Percentiles rank a stretch among this genome's conserved stretches.
Evolutionary conservation across 1,140 invertebrate genomes (phyloP).

Genomic region (Cotesia chilonis): DNA sequence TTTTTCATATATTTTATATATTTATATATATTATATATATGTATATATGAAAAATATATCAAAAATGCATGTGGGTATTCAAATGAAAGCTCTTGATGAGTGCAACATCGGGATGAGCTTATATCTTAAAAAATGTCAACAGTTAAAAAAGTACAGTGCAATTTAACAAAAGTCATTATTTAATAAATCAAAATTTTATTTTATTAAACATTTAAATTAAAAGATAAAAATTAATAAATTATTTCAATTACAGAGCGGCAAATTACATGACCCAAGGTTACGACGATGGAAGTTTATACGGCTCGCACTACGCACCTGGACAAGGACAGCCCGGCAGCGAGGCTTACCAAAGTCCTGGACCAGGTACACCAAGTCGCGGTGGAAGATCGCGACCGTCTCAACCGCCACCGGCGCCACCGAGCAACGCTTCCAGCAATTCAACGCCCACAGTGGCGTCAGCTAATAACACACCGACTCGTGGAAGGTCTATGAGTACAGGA

Average conservation of each 20-base stretch:
- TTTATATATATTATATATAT: too few relatives aligned
- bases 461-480: slow-evolving; percentile 74
- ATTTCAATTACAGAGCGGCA: slow-evolving; percentile 46
- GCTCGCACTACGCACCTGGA: slow-evolving; percentile 61
- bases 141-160: too few relatives aligned
- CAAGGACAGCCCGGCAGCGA: slow-evolving; percentile 61
- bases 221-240: slow-evolving; percentile 11
- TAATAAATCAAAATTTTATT: too few relatives aligned
- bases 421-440: slow-evolving; percentile 72
- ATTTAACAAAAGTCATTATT: too few relatives aligned
- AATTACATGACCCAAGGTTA: slow-evolving; percentile 60
- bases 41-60: too few relatives aligned
- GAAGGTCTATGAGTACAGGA: slow-evolving; percentile 72
- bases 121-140: too few relatives aligned
- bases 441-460: slow-evolving; percentile 74
- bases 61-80: too few relatives aligned
- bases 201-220: neutral
- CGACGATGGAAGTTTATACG: slow-evolving; percentile 61
- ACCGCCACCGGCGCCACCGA: slow-evolving; percentile 86
- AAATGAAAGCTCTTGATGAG: too few relatives aligned
- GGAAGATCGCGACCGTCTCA: slow-evolving; percentile 78
- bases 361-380: slow-evolving; percentile 69
- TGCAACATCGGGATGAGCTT: too few relatives aligned
- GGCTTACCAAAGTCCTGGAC: slow-evolving; percentile 64
- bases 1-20: too few relatives aligned